Percentiles rank a stretch among this genome's conserved stretches.
phyloP scores from a whole-genome alignment of 2,888 invertebrate genomes.

The Cantharis flavilabris region DNA sequence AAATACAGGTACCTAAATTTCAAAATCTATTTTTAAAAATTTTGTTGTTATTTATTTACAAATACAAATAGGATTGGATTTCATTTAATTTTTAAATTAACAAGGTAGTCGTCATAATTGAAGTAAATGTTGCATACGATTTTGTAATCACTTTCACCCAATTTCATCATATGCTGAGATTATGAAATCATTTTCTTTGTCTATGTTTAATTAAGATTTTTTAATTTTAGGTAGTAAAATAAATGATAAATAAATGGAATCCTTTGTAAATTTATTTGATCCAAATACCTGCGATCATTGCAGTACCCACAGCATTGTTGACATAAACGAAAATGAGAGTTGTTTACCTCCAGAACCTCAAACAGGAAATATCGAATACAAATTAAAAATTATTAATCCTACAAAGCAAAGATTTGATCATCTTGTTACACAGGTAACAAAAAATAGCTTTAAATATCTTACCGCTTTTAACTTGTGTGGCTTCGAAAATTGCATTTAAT shows the following conservation, averaged over 20 bases:
- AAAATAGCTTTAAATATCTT: neutral
- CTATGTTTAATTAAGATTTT: neutral
- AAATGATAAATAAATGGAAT: neutral
- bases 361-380: slow-evolving; percentile 95
- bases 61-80: neutral
- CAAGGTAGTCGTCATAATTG: neutral
- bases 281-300: slow-evolving; percentile 60
- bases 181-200: neutral
- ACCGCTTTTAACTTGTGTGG: neutral
- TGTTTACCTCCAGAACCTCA: slow-evolving; percentile 88
- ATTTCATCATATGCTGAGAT: neutral
- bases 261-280: slow-evolving; percentile 61
- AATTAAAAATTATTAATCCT: slow-evolving; percentile 90
- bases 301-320: slow-evolving; percentile 55
- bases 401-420: slow-evolving; percentile 92
- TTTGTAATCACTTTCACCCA: neutral
- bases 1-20: neutral
- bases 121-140: neutral
- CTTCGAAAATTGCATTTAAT: neutral
- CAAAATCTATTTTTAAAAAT: neutral
- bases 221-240: neutral
- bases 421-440: slow-evolving; percentile 85
- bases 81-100: neutral
- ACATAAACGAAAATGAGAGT: slow-evolving; percentile 56
- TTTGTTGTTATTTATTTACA: neutral